Evolutionary conservation across 2,888 invertebrate genomes (phyloP).

Genomic region (Heliconius aoede): DNA sequence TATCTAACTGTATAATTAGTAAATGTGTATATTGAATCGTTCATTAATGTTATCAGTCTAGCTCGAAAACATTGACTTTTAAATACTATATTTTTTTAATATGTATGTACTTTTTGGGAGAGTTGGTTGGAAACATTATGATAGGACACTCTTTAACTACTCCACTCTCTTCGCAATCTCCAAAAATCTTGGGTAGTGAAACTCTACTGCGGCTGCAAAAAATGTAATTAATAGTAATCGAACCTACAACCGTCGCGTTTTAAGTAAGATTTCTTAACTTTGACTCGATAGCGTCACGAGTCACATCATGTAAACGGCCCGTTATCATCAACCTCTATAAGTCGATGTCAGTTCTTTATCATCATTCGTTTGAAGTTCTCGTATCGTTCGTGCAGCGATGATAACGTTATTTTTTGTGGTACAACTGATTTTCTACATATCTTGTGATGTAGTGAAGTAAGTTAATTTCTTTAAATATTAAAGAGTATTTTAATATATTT

Average conservation of each 20-base stretch:
- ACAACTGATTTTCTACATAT: constrained; percentile 1
- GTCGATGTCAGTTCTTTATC: constrained; percentile 16
- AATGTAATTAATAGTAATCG: neutral
- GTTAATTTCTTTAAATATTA: neutral
- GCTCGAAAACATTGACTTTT: no score
- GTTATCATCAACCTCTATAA: neutral
- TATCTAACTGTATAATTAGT: no score
- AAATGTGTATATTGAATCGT: no score
- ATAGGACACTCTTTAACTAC: no score
- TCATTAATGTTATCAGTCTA: no score
- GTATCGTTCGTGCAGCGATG: constrained; percentile 6
- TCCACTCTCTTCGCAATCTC: no score
- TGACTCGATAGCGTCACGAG: neutral
- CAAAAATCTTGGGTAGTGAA: no score
- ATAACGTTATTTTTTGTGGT: neutral
- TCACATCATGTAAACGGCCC: neutral
- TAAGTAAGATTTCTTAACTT: neutral
- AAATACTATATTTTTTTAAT: no score
- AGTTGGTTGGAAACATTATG: no score
- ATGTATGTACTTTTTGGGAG: no score
- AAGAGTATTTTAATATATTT: neutral
- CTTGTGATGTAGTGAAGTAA: constrained; percentile 9
- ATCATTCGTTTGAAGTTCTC: neutral
- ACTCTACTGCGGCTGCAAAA: no score
- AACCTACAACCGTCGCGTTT: neutral